Evolutionary conservation across 1,140 invertebrate genomes (phyloP), one percentile per base, ranked within the genome.

Genomic region (Meloidogyne exigua): DNA sequence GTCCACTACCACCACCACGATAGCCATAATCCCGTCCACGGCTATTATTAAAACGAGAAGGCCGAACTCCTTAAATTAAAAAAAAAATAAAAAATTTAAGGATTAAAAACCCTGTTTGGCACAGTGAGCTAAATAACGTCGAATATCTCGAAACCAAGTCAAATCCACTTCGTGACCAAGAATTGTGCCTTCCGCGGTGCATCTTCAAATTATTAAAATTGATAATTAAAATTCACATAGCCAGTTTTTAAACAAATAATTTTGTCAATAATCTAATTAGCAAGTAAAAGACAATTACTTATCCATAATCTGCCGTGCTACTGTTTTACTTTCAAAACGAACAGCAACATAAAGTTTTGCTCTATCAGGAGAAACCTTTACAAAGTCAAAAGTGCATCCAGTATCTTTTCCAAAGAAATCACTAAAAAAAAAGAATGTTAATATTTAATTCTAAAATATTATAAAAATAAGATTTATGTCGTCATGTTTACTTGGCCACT

Each of bases 351-450:
- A 72, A 36, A 79, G 36, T 15, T 81, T 67, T 12, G 25, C 12
- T 21, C 81, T 62, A 66, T 80, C 79, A 0, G 42, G 74, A 5
- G 76, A 72, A 9, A 70, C 62, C 57, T 80, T 80, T 67, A 80
- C 68, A 66, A 80, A 83, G 62, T 80, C 79, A 73, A 80, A 80
- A 42, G 81, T 69, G 36, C 80, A 82, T 28, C 79, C 79, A 69
- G 80, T 44, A 23, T 76, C 28, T 78, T 70, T 72, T 39, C 80
- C 79, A 65, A 80, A 80, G 67, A 82, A 80, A n/a, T 77, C 80
- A 11, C 79, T 80, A 74, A 82, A 80, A 66, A 28, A 15, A 13
- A n/a, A n/a, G n/a, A 65, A 10, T 13, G 25, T 18, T 67, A 15
- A 68, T 66, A 39, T 25, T 2, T 10, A 57, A 42, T 39, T 26